Percentiles rank a stretch among this genome's conserved stretches.
Conservation (phyloP, 2,113 vertebrate species). For the Dasyornis broadbenti region DNA sequence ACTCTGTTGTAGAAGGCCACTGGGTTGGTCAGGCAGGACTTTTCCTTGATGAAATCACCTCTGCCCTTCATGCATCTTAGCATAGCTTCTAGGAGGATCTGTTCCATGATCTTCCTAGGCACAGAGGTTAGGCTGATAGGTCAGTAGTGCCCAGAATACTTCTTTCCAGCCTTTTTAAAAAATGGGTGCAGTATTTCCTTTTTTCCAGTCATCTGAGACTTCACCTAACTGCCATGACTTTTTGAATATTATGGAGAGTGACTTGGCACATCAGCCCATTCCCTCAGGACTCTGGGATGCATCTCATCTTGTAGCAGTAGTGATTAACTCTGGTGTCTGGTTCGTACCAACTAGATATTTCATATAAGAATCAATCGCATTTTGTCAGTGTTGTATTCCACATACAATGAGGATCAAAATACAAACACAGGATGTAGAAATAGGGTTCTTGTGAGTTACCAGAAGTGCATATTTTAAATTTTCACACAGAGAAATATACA, state of each 20-base stretch:
- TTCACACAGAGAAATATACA: background rate
- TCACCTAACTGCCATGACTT: background rate
- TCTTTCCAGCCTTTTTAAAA: background rate
- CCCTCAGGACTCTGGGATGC: background rate
- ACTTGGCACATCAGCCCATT: background rate
- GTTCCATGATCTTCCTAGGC: background rate
- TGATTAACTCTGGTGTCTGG: background rate
- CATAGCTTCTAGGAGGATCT: background rate
- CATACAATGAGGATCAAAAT: background rate
- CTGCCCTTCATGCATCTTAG: background rate
- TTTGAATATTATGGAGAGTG: background rate
- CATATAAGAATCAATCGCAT: accelerated
- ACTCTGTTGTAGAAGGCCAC: background rate
- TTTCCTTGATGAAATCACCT: background rate
- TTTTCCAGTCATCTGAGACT: background rate
- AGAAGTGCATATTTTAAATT: background rate
- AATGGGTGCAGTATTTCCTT: background rate
- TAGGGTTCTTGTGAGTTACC: background rate
- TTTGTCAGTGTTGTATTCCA: background rate
- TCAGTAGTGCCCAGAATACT: background rate
- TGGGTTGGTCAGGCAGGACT: background rate
- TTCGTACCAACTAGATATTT: background rate
- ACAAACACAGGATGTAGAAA: background rate
- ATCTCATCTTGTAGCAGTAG: background rate
- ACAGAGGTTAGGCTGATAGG: background rate